Evolutionary conservation across 2,888 invertebrate genomes (phyloP).

Genomic region (Synergus gifuensis): DNA sequence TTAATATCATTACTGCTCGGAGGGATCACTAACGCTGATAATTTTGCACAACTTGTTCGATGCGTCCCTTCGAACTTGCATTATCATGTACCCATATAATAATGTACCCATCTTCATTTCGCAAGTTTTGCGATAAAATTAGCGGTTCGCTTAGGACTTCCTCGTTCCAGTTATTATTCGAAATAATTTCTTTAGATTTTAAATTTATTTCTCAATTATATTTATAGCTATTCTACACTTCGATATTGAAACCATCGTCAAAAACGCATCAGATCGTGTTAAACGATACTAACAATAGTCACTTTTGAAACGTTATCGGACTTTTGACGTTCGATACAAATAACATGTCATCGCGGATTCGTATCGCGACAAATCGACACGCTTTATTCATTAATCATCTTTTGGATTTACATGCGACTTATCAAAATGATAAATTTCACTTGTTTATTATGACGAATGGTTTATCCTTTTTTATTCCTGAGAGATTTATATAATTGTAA

Average conservation of each 20-base stretch:
- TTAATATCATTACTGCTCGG: neutral
- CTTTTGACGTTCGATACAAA: neutral
- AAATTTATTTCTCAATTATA: neutral
- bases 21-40: neutral
- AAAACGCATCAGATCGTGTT: neutral
- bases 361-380: constrained; percentile 8
- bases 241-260: neutral
- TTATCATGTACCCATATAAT: constrained; percentile 3
- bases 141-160: constrained; percentile 5
- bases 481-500: neutral
- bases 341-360: neutral
- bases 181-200: neutral
- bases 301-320: neutral
- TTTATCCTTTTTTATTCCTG: neutral
- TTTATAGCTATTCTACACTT: neutral
- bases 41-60: constrained; percentile 1
- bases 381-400: neutral
- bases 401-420: neutral
- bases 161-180: neutral
- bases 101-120: constrained; percentile 8
- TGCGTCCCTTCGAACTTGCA: constrained; percentile 9
- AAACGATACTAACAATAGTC: neutral
- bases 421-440: neutral
- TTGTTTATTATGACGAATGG: neutral
- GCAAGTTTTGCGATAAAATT: constrained; percentile 18